phyloP scores from a whole-genome alignment of 2,113 vertebrate genomes.

The Chloropsis hardwickii region DNA sequence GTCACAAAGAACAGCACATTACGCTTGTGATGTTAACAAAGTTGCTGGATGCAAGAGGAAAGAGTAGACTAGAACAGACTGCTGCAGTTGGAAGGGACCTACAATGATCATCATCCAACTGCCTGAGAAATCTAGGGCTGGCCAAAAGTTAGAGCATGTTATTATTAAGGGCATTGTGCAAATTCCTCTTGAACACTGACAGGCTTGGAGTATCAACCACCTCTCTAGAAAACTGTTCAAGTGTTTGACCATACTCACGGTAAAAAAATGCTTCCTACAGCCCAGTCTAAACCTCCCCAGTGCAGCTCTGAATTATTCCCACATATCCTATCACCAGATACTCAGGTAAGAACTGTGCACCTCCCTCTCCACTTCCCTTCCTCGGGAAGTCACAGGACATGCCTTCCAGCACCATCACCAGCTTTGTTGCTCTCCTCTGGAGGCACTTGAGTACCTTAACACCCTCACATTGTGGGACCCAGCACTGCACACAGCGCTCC shows the following conservation, averaged over 20 bases:
- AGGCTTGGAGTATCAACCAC: neutral
- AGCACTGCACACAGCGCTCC: neutral
- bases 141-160: neutral
- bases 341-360: neutral
- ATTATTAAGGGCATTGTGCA: neutral
- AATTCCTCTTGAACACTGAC: neutral
- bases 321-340: rapidly evolving
- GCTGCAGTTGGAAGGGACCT: neutral
- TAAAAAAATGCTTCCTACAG: neutral
- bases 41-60: neutral
- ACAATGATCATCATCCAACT: neutral
- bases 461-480: neutral
- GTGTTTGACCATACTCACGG: neutral
- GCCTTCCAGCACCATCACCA: neutral
- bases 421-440: neutral
- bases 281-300: neutral
- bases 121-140: neutral
- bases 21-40: neutral
- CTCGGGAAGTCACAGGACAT: neutral
- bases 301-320: neutral
- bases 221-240: neutral
- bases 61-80: neutral
- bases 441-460: neutral
- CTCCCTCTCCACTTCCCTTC: neutral
- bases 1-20: neutral